Percentiles rank a stretch among this genome's conserved stretches.
Evolutionary conservation across 2,797 vertebrate species (phyloP).

Genomic region (Glossophaga mutica): DNA sequence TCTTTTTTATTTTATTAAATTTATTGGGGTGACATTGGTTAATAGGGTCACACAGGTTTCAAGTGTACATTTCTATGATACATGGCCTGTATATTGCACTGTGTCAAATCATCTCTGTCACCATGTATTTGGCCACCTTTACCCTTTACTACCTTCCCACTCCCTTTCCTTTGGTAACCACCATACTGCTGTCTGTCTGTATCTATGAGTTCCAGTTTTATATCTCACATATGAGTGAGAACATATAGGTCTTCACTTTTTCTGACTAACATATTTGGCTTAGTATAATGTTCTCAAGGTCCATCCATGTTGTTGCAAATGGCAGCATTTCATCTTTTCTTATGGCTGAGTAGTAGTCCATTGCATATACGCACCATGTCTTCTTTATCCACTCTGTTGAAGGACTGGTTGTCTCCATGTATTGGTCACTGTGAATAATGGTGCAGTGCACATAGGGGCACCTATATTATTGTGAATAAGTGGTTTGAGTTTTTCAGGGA

Average conservation of each 20-base stretch:
- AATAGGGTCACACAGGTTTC: too few species aligned
- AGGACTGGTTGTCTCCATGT: neutral
- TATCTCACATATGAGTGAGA: too few species aligned
- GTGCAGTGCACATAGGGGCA: neutral
- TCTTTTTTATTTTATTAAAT: too few species aligned
- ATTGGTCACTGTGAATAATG: neutral
- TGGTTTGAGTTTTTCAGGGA: neutral
- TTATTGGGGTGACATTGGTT: too few species aligned
- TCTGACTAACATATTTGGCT: neutral
- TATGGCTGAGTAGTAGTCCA: neutral
- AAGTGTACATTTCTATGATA: too few species aligned
- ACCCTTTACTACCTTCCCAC: too few species aligned
- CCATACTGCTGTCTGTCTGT: too few species aligned
- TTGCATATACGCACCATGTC: neutral
- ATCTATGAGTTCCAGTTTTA: too few species aligned
- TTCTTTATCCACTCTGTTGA: neutral
- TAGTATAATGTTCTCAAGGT: neutral
- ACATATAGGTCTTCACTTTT: neutral
- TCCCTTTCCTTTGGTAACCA: too few species aligned
- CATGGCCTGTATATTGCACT: too few species aligned
- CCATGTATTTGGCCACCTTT: too few species aligned
- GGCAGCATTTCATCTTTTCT: neutral
- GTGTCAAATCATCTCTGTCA: too few species aligned
- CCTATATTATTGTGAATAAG: neutral
- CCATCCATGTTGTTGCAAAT: neutral